phyloP scores from a whole-genome alignment of 2,888 invertebrate genomes.

The Eilema caniola region DNA sequence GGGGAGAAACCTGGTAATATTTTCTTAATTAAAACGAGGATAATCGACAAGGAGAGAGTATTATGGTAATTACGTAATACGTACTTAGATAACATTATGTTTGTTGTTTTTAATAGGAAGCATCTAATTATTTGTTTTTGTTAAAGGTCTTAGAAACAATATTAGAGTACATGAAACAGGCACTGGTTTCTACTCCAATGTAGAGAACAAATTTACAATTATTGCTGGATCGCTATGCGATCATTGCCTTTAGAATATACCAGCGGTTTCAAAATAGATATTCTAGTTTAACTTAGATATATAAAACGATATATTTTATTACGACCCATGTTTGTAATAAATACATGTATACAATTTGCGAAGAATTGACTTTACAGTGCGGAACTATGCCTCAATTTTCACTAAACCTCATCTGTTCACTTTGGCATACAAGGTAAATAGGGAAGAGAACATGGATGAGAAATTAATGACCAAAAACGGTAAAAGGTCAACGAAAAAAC shows the following conservation, averaged over 20 bases:
- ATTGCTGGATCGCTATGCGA: too few species aligned
- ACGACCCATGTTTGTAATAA: background rate
- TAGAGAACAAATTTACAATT: too few species aligned
- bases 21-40: background rate
- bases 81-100: background rate
- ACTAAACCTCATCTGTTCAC: background rate
- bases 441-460: background rate
- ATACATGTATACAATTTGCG: background rate
- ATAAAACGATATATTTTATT: background rate
- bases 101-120: background rate
- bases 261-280: too few species aligned
- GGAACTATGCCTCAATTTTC: background rate
- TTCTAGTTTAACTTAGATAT: too few species aligned
- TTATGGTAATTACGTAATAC: conserved; percentile 11
- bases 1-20: background rate
- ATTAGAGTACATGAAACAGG: background rate
- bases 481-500: background rate
- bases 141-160: background rate
- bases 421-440: background rate
- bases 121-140: background rate
- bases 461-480: background rate
- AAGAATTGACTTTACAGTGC: background rate
- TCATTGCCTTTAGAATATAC: too few species aligned
- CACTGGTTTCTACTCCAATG: too few species aligned
- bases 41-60: conserved; percentile 5